Evolutionary conservation across 2,888 invertebrate genomes (phyloP).

Genomic region (Eubasilissa splendida): DNA sequence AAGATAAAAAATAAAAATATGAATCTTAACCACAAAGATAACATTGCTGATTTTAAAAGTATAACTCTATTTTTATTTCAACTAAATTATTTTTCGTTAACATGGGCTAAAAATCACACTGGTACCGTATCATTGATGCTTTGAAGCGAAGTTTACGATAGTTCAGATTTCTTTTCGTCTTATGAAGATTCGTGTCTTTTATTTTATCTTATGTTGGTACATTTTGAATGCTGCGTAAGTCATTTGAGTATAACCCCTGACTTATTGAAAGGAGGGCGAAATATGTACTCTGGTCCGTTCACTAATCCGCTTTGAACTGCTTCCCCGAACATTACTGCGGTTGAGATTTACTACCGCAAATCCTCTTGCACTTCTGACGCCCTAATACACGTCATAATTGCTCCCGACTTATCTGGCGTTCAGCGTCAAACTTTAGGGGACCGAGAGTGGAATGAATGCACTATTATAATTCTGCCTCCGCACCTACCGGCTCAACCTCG

Average conservation of each 20-base stretch:
- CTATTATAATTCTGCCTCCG: conserved; percentile 18
- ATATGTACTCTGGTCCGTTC: background rate
- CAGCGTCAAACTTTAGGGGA: conserved; percentile 36
- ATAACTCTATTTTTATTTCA: background rate
- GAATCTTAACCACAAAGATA: too few relatives aligned
- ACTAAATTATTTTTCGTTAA: background rate
- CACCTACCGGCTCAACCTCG: background rate
- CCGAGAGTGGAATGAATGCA: conserved; percentile 23
- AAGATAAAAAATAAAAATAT: too few relatives aligned
- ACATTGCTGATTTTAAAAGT: too few relatives aligned
- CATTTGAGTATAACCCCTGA: background rate
- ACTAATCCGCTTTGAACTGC: conserved; percentile 11
- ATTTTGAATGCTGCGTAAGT: background rate
- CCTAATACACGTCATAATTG: conserved; percentile 37
- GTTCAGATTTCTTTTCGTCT: too few relatives aligned
- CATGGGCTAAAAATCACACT: too few relatives aligned
- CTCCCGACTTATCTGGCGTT: conserved; percentile 28
- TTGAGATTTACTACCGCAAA: conserved; percentile 34
- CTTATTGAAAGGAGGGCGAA: background rate
- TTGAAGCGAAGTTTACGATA: too few relatives aligned
- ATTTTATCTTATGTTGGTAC: too few relatives aligned
- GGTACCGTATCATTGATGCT: too few relatives aligned
- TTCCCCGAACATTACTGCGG: conserved; percentile 16
- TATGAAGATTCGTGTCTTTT: too few relatives aligned
- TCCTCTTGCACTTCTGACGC: conserved; percentile 37